Evolutionary conservation across 2,888 invertebrate species (phyloP).

Genomic region (Entomobrya multifasciata): DNA sequence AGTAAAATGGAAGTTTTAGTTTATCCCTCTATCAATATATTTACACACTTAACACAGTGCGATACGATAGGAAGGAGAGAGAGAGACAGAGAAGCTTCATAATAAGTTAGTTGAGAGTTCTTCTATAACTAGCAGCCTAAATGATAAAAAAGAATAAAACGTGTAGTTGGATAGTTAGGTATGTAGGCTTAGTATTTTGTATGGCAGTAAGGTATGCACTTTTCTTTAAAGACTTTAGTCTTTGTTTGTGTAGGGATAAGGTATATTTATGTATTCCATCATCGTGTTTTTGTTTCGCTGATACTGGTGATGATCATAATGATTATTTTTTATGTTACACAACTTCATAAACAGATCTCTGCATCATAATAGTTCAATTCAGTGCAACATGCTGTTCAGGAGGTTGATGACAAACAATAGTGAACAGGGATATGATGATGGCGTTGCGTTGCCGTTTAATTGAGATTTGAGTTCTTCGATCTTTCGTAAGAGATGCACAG

Average conservation of each 20-base stretch:
- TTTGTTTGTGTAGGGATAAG: slow-evolving; percentile 12
- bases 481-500: slow-evolving; percentile 17
- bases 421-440: not conserved
- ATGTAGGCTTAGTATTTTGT: not conserved
- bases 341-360: slow-evolving; percentile 19
- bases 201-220: not conserved
- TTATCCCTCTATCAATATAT: slow-evolving; percentile 40
- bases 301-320: not conserved
- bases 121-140: not conserved
- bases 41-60: slow-evolving; percentile 38
- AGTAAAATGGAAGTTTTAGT: slow-evolving; percentile 41
- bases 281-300: slow-evolving; percentile 37
- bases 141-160: not conserved
- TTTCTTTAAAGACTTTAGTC: slow-evolving; percentile 30
- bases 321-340: slow-evolving; percentile 52
- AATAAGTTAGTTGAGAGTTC: no score
- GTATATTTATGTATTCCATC: slow-evolving; percentile 38
- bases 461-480: slow-evolving; percentile 56
- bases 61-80: not conserved
- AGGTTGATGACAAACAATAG: not conserved
- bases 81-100: not conserved
- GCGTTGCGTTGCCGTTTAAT: slow-evolving; percentile 59
- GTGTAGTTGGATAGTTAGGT: not conserved
- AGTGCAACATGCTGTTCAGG: slow-evolving; percentile 18
- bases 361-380: not conserved